A percentile compares a stretch with the other conserved stretches of the same genome.
phyloP scores from a whole-genome alignment of 2,113 vertebrate species.

The Lampris megalopsis region DNA sequence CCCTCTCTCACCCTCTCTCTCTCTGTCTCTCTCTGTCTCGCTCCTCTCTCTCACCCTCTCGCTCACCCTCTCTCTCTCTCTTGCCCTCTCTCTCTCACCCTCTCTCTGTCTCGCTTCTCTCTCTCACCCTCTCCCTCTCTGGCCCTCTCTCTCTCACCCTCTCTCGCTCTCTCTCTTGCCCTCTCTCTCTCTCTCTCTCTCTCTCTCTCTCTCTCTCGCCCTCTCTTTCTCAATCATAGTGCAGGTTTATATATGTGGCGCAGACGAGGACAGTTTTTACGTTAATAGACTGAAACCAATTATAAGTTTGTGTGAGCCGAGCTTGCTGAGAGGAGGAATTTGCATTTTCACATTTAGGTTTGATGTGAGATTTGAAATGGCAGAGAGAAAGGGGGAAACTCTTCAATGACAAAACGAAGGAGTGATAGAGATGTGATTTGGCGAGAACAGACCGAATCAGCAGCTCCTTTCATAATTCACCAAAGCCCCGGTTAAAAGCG shows the following conservation, averaged over 20 bases:
- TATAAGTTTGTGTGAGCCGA: slow-evolving; percentile 79
- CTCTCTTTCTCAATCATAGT: slow-evolving; percentile 41
- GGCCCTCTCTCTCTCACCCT: no score
- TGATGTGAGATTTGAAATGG: slow-evolving; percentile 75
- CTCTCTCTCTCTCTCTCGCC: slow-evolving; percentile 24
- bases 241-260: slow-evolving; percentile 46
- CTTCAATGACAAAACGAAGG: slow-evolving; percentile 42
- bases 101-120: no score
- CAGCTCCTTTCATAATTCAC: slow-evolving; percentile 27
- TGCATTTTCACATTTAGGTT: slow-evolving; percentile 78
- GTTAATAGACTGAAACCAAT: slow-evolving; percentile 81
- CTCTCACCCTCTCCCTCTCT: no score
- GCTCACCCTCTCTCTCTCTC: no score
- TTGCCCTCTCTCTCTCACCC: no score
- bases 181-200: slow-evolving; percentile 7
- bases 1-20: no score
- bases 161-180: no score
- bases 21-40: no score
- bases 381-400: slow-evolving; percentile 43
- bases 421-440: slow-evolving; percentile 50
- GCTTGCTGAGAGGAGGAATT: slow-evolving; percentile 64
- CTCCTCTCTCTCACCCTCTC: no score
- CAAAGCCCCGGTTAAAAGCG: slow-evolving; percentile 11
- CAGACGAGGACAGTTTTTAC: slow-evolving; percentile 75
- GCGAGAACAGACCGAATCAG: slow-evolving; percentile 48